Evolutionary conservation across 2,888 invertebrate genomes (phyloP), one percentile per base, ranked within the genome.

Genomic region (Eudemis profundana): DNA sequence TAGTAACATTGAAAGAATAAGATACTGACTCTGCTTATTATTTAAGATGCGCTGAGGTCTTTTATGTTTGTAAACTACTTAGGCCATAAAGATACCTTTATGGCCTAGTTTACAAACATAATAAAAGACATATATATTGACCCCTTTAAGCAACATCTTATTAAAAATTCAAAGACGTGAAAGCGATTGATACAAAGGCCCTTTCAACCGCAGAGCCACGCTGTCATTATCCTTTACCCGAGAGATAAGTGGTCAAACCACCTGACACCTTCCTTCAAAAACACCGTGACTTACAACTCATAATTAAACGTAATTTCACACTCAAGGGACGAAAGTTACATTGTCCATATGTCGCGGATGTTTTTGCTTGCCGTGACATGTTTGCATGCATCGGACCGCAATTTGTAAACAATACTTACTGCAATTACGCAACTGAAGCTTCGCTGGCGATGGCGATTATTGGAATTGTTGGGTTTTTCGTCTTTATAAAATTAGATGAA

Each of bases 221-320:
- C 75, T 74, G 67, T 77, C 68, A 80, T 81, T 82, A 79, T 73
- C 66, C 78, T 82, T 81, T 78, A 75, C 72, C 72, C 70, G 70
- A 72, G 66, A 78, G 75, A 82, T 86, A 90, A 89, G 87, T 86
- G 90, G 91, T 87, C 90, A 89, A 80, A 82, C 80, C 90, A 90
- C 84, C 90, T 88, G 91, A 87, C 90, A 90, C 90, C 86, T 85
- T 72, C 69, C 72, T 72, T 72, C 70, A 70, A 29, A 44, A 56
- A 56, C 56, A 86, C 87, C 88, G 86, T 90, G 86, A 90, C 86
- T 82, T 69, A 81, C 78, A 86, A 81, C 78, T 61, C 76, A 72
- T 81, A 87, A 91, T 91, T 90, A 89, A 79, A 81, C 81, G 79
- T 82, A 84, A 89, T 89, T 87, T 85, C 74, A 84, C 83, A 86